phyloP scores from a whole-genome alignment of 2,113 vertebrate genomes.

The Seriola rivoliana region DNA sequence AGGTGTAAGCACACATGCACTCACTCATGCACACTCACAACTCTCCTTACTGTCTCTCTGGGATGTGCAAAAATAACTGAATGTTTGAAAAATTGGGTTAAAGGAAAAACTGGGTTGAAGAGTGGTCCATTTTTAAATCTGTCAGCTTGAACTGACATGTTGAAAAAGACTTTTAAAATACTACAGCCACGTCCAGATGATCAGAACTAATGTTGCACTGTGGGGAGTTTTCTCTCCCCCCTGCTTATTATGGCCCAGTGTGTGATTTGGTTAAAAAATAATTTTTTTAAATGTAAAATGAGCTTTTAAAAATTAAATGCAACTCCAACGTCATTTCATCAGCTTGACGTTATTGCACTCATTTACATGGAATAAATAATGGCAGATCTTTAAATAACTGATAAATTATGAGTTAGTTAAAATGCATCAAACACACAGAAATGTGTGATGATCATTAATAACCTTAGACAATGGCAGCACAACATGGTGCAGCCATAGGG shows the following conservation, averaged over 20 bases:
- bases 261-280: constrained; percentile 41
- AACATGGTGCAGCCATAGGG: constrained; percentile 10
- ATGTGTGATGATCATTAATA: not conserved
- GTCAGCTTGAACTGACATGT: constrained; percentile 55
- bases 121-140: constrained; percentile 70
- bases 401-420: not conserved
- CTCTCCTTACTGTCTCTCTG: constrained; percentile 63
- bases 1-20: constrained; percentile 36
- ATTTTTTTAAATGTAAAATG: constrained; percentile 54
- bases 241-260: not conserved
- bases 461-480: constrained; percentile 1
- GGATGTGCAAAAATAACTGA: constrained; percentile 76
- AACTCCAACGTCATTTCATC: constrained; percentile 33
- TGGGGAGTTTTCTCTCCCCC: constrained; percentile 26
- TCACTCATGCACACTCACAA: constrained; percentile 40
- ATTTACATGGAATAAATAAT: constrained; percentile 10
- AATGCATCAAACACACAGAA: constrained; percentile 19
- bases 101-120: constrained; percentile 74
- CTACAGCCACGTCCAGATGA: constrained; percentile 44
- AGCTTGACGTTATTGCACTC: constrained; percentile 13
- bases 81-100: constrained; percentile 77
- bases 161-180: constrained; percentile 42
- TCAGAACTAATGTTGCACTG: constrained; percentile 58
- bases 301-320: constrained; percentile 50
- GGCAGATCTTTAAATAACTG: constrained; percentile 1